Evolutionary conservation across 2,888 invertebrate genomes (phyloP), one percentile per base, ranked within the genome.

Genomic region (Agrochola litura): DNA sequence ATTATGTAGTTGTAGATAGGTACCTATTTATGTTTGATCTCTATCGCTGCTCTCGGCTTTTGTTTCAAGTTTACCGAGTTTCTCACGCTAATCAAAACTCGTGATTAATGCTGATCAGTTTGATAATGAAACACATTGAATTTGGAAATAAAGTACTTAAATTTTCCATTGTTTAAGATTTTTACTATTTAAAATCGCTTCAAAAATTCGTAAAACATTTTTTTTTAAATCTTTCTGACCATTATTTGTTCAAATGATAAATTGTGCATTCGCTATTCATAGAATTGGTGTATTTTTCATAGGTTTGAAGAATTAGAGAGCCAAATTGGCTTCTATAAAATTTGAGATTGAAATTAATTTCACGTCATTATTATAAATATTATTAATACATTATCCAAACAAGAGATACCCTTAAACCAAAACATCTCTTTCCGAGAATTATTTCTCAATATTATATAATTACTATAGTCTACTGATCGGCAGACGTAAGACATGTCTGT

Each of bases 371-470:
- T 2, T 25, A 10, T 25, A 46, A 19, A 10, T 16, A 56, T 1
- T 56, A 56, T 56, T n/a, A 3, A 54, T 10, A n/a, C 10, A n/a
- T 22, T n/a, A 58, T 56, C 56, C 19, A 19, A 61, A 30, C 70
- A 46, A 58, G 25, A 58, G 12, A 25, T 1, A 19, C 19, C 6
- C n/a, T 6, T 16, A 46, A 30, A 70, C 6, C 9, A 52, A n/a
- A n/a, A 73, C 54, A 60, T n/a, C 1, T 46, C 61, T 61, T 69
- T 58, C 52, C n/a, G 1, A 54, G 46, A 60, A 60, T 61, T 2
- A 64, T 70, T 70, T 60, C 66, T 46, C 67, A 71, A 64, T 63
- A 41, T 83, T 76, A 41, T 60, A 61, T 75, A 71, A 83, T 83
- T 54, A 72, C 54, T n/a, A 64, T 46, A 9, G 30, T 60, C 37